Evolutionary conservation across 2,797 vertebrate species (phyloP), one percentile per base, ranked within the genome.

Genomic region (Xiphorhynchus erythropygius): DNA sequence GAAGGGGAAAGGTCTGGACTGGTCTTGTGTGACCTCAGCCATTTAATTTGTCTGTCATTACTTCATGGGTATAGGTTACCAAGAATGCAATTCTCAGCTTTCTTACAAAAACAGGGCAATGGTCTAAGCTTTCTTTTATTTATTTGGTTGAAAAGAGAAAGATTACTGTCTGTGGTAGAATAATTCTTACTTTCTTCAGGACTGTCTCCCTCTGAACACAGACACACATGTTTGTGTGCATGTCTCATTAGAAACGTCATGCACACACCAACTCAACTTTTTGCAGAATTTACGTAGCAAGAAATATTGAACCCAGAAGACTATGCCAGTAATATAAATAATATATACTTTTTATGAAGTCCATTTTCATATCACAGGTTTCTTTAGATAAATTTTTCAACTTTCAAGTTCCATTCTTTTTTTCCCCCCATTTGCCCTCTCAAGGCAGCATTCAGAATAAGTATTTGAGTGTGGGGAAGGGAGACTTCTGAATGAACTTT

Each of bases 11-110:
- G 32, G 78, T 85, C 86, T 93, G 90, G 89, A 32, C 65, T 69
- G 75, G 50, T 91, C 87, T 79, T 94, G 73, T 37, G 4, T 97
- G 87, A 96, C 80, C 69, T 92, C 69, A 87, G 88, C 71, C 78
- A 42, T 90, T 90, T 94, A 70, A 97, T 97, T 96, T 95, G 77
- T 96, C 94, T 89, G 78, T 97, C 91, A 69, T 92, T 95, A 82
- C 76, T 92, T 86, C 91, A 68, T 46, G 76, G 74, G 44, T 91
- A 55, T 95, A 93, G 79, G 84, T 95, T 95, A 94, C 79, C 73
- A 82, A 94, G 71, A 91, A 55, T 5, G 13, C 83, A 86, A 83
- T 87, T 94, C 90, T 82, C 35, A 81, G 21, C 39, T 87, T 82
- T 78, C 78, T 77, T 84, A 46, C 71, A 90, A 81, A 76, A 80